Conservation (phyloP, 92 coral and sea anemone genomes). For the Umimayanthus chanpuru region DNA sequence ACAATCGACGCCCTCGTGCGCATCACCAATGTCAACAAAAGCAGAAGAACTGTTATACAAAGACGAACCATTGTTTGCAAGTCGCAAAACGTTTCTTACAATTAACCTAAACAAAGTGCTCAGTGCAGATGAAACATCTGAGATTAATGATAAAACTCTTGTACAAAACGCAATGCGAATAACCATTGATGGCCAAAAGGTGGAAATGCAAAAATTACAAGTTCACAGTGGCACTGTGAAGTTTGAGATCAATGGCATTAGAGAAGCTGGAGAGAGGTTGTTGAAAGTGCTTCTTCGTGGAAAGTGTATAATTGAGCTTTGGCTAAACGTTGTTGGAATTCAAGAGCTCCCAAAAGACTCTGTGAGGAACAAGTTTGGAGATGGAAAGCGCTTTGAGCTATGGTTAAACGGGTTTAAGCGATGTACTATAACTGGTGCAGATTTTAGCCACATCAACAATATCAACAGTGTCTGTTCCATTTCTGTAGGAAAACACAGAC, state of each 20-base stretch:
- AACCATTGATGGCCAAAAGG: background rate
- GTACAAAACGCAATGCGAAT: background rate
- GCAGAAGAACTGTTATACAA: no score
- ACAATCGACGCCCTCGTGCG: no score
- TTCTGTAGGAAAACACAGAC: background rate
- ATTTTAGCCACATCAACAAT: constrained; percentile 50
- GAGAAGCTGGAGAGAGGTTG: background rate
- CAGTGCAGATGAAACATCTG: background rate
- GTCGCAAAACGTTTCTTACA: background rate
- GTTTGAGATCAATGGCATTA: background rate
- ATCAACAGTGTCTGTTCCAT: constrained; percentile 43
- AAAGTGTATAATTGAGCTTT: background rate
- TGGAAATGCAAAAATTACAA: background rate
- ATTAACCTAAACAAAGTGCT: no score
- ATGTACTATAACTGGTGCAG: constrained; percentile 41
- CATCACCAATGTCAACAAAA: no score
- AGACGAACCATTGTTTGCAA: background rate
- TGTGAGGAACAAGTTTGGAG: background rate
- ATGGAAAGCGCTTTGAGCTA: background rate
- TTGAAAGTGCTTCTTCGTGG: background rate
- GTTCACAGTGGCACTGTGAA: background rate
- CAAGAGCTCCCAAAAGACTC: background rate
- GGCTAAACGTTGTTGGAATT: constrained; percentile 15
- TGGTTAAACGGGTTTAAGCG: background rate
- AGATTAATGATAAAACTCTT: background rate